Base-by-base conservation (phyloP, 2,113 vertebrate species). In the Struthidea cinerea region DNA sequence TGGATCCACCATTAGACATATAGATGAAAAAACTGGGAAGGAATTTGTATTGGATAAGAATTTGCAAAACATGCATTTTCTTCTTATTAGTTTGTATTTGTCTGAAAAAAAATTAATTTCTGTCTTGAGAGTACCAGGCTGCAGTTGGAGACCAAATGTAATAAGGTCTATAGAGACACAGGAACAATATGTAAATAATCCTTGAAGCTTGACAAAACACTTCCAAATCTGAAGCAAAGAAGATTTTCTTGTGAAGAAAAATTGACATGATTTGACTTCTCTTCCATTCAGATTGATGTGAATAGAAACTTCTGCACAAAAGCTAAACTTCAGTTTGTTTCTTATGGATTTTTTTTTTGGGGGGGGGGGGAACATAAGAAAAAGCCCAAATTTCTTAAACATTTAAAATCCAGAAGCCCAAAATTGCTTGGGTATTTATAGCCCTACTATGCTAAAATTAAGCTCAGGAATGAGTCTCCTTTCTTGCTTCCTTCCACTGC, bases 381-480 rank as follows among this genome's bases (percentile, higher is more conserved):
- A 71, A 53, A 28, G 12, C 2, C 3, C 7, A 26, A 4, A 42
- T 49, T 65, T 83, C 7, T 65, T 21, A 64, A 84, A 49, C 3
- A 39, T 61, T 88, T 83, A 16, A 73, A 78, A 69, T 60, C 52
- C 37, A 90, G 53, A 92, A 69, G 5, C 12, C 35, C 30, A 77
- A 41, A 65, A 57, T 7, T 5, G 2, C 8, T 92, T 6, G 1
- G 8, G 5, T 63, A 50, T 77, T 70, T 75, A 55, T 37, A 78
- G 24, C 8, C 9, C 3, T 49, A 9, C 19, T 60, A 5, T n/a
- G 13, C 15, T 18, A 39, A 82, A 93, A 71, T 27, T 44, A 47
- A 44, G 10, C 3, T 87, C 21, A 70, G 18, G n/a, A 90, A 57
- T 0, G 0, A n/a, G 14, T 42, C 20, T 64, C 11, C 3, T 52